phyloP scores from a whole-genome alignment of 2,888 invertebrate genomes.

The Anagyrus pseudococci region DNA sequence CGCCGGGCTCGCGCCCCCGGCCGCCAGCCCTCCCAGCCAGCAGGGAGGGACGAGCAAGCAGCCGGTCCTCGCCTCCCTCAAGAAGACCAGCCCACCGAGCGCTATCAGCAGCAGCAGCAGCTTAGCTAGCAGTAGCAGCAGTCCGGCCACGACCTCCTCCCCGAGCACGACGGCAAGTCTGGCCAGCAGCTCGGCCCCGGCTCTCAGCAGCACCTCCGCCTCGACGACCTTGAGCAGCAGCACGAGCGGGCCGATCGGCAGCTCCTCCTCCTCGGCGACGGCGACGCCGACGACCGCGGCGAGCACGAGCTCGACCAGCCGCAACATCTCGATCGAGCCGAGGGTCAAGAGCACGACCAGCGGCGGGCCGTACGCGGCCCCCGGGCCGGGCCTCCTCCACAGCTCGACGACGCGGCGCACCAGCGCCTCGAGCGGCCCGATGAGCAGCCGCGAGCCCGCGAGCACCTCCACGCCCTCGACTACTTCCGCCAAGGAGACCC shows the following conservation, averaged over 20 bases:
- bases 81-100: slow-evolving; percentile 1
- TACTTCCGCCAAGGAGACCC: slow-evolving; percentile 55
- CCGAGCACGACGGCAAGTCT: slow-evolving; percentile 1
- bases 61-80: background rate
- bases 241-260: slow-evolving; percentile 7
- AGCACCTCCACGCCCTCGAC: slow-evolving; percentile 44
- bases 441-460: slow-evolving; percentile 16
- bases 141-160: slow-evolving; percentile 43
- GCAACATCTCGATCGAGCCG: slow-evolving; percentile 46
- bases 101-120: slow-evolving; percentile 40
- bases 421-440: slow-evolving; percentile 18
- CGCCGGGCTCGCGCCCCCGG: background rate
- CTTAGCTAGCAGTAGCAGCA: slow-evolving; percentile 42
- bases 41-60: background rate
- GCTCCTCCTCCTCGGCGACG: slow-evolving; percentile 19
- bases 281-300: slow-evolving; percentile 37
- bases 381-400: slow-evolving; percentile 4
- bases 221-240: background rate
- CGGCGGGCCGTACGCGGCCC: background rate
- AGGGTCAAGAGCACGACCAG: slow-evolving; percentile 39
- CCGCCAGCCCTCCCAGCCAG: background rate
- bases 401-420: slow-evolving; percentile 51
- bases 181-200: background rate
- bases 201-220: background rate
- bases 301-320: slow-evolving; percentile 57